A percentile compares a stretch with the other conserved stretches of the same genome.
phyloP scores from a whole-genome alignment of 2,888 invertebrate species.

The Lasioglossum zephyrum region DNA sequence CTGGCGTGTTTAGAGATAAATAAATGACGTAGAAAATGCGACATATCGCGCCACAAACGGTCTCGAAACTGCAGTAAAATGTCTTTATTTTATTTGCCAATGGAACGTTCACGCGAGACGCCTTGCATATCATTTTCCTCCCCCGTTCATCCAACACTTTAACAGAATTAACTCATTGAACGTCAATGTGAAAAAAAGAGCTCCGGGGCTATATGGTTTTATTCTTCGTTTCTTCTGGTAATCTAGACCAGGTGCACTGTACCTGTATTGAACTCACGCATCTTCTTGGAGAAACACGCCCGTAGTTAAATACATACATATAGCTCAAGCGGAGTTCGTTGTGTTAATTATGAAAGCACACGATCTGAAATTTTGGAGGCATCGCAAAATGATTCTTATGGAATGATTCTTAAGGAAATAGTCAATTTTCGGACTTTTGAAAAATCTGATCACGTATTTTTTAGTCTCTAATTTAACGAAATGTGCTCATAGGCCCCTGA shows the following conservation, averaged over 20 bases:
- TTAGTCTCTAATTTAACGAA: neutral
- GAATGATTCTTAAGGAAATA: no score
- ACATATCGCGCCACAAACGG: neutral
- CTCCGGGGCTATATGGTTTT: neutral
- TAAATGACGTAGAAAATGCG: neutral
- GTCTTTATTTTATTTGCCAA: neutral
- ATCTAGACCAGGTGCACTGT: neutral
- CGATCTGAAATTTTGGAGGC: no score
- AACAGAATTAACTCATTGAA: neutral
- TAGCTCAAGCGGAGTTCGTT: neutral
- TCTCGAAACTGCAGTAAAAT: neutral
- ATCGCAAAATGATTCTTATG: neutral
- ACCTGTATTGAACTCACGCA: neutral
- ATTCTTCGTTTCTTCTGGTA: neutral
- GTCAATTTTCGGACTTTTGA: neutral
- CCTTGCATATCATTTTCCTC: neutral
- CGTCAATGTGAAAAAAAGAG: neutral
- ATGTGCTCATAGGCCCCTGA: no score
- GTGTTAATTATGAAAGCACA: no score
- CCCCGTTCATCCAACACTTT: neutral
- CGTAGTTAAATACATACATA: neutral
- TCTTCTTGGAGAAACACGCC: no score
- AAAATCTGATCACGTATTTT: neutral
- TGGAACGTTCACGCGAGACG: neutral
- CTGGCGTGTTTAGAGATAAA: neutral